phyloP scores from a whole-genome alignment of 92 coral and sea anemone species.

The Phymanthus crucifer region DNA sequence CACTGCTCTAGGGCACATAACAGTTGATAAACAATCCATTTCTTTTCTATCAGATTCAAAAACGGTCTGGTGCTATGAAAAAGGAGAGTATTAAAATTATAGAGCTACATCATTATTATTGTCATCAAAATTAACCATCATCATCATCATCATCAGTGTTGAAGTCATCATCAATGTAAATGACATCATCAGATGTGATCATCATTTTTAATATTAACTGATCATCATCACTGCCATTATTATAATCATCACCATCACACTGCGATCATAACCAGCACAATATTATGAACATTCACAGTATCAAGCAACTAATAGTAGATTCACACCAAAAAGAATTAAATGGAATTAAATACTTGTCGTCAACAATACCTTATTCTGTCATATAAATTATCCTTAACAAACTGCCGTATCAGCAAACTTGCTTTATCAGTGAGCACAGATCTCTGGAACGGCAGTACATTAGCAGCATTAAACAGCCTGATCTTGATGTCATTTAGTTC shows the following conservation, averaged over 20 bases:
- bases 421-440: slow-evolving; percentile 93
- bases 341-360: neutral
- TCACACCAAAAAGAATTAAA: no score
- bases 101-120: no score
- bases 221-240: no score
- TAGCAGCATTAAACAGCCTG: slow-evolving; percentile 67
- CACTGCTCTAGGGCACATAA: slow-evolving; percentile 89
- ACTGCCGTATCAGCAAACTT: slow-evolving; percentile 83
- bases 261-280: no score
- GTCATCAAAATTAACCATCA: neutral
- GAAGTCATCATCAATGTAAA: neutral
- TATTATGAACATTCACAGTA: no score
- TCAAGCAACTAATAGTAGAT: no score
- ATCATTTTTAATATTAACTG: neutral
- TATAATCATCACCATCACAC: no score
- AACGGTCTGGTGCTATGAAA: slow-evolving; percentile 92
- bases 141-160: neutral
- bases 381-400: slow-evolving; percentile 87
- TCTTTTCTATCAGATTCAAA: slow-evolving; percentile 88
- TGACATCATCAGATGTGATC: neutral
- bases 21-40: slow-evolving; percentile 96
- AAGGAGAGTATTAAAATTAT: neutral
- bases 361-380: slow-evolving; percentile 83
- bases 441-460: slow-evolving; percentile 85
- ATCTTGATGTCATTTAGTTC: slow-evolving; percentile 78